Evolutionary conservation across 2,797 vertebrate genomes (phyloP), one percentile per base, ranked within the genome.

Genomic region (Acanthurus leucopareius): DNA sequence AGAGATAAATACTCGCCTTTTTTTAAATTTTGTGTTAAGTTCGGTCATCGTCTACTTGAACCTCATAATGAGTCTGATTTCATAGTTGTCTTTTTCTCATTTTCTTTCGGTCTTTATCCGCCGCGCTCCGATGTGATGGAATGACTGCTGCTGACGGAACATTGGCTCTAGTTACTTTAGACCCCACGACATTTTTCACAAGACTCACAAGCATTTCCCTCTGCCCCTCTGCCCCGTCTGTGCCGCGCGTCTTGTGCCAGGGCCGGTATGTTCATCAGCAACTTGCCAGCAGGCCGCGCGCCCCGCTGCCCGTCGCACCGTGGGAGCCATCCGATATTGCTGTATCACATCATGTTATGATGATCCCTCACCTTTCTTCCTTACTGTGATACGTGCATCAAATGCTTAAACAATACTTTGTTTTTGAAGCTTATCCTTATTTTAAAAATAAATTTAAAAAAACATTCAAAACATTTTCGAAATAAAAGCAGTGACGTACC

Each of bases 401-500:
- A 22, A 28, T 15, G 61, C 54, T 54, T 51, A 2, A 1, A 40
- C n/a, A 17, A 22, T 73, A 71, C 75, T 83, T 65, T 75, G 70
- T 67, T 13, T 20, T 15, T 45, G 0, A 65, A 44, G 3, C 16
- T 15, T 40, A 66, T 22, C 9, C 13, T 51, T 10, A 17, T 32
- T 63, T 4, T 22, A n/a, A 32, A 32, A 32, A 32, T 32, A 32
- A 32, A 32, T 3, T 16, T 20, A 3, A 7, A 7, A 76, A n/a
- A 10, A 48, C 2, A 65, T 22, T 32, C 3, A 32, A 32, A 32
- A 32, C 19, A 7, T 28, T 2, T 35, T 13, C 53, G 0, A 72
- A 66, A 74, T 4, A 3, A 54, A 70, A 65, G 10, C 3, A 52
- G 54, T 20, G 71, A 89, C 97, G 89, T 97, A 99, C 98, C 97